Evolutionary conservation across 2,113 vertebrate genomes (phyloP).

Genomic region (Phasianus colchicus): DNA sequence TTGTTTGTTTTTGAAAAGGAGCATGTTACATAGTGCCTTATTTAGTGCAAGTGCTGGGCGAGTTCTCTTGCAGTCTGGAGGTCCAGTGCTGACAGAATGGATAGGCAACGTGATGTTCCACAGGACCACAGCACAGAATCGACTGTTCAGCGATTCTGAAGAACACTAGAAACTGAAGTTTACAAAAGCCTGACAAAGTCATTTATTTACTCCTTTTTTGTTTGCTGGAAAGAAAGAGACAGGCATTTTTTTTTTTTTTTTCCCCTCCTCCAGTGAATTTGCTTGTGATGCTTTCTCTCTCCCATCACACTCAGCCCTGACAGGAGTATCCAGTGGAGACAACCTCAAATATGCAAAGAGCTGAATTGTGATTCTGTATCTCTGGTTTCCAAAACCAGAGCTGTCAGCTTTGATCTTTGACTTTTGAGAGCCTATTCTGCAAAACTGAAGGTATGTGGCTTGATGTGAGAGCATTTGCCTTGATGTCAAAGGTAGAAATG

Average conservation of each 20-base stretch:
- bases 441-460: neutral
- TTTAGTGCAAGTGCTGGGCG: neutral
- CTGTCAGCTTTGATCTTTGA: slow-evolving; percentile 53
- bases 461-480: neutral
- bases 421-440: slow-evolving; percentile 10
- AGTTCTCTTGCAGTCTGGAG: neutral
- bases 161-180: neutral
- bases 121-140: neutral
- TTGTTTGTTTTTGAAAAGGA: neutral
- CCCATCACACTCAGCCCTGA: slow-evolving; percentile 3
- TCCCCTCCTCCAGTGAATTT: slow-evolving; percentile 1
- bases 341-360: slow-evolving; percentile 25
- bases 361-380: neutral
- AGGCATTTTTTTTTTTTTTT: slow-evolving; percentile 3
- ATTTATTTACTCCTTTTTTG: neutral
- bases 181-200: slow-evolving; percentile 26
- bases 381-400: slow-evolving; percentile 19
- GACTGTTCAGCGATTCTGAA: neutral
- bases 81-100: neutral
- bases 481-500: slow-evolving; percentile 4
- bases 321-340: slow-evolving; percentile 18
- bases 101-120: neutral
- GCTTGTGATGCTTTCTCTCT: neutral
- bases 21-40: neutral
- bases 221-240: slow-evolving; percentile 8